Evolutionary conservation across 2,113 vertebrate species (phyloP).

Genomic region (Indri indri): DNA sequence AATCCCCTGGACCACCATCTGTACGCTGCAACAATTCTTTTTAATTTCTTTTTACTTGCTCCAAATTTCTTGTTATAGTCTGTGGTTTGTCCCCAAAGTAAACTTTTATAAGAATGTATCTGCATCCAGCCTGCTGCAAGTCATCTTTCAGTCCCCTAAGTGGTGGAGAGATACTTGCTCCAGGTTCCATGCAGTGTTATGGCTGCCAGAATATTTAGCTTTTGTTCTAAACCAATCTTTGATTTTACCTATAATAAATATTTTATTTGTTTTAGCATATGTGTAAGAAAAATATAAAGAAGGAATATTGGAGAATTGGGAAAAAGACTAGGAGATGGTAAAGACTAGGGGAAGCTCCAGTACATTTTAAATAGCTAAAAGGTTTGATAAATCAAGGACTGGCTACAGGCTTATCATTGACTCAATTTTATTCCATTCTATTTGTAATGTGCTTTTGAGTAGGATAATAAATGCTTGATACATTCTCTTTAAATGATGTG

Average conservation of each 20-base stretch:
- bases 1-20: slow-evolving; percentile 13
- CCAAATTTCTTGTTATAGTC: not conserved
- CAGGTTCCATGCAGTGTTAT: not conserved
- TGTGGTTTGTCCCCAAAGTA: not conserved
- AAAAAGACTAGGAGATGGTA: not conserved
- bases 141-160: not conserved
- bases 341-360: not conserved
- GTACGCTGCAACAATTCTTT: slow-evolving; percentile 5
- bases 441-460: slow-evolving; percentile 23
- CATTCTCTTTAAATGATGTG: not conserved
- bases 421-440: not conserved
- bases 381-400: not conserved
- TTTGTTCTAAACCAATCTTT: not conserved
- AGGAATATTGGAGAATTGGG: not conserved
- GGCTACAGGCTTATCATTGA: not conserved
- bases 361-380: not conserved
- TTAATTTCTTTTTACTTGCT: slow-evolving; percentile 2
- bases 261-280: not conserved
- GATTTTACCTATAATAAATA: not conserved
- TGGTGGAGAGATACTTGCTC: not conserved
- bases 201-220: not conserved
- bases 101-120: not conserved
- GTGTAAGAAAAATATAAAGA: not conserved
- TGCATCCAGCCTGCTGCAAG: not conserved
- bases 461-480: not conserved